Conservation (phyloP, 2,113 vertebrate species). For the Cisticola juncidis region DNA sequence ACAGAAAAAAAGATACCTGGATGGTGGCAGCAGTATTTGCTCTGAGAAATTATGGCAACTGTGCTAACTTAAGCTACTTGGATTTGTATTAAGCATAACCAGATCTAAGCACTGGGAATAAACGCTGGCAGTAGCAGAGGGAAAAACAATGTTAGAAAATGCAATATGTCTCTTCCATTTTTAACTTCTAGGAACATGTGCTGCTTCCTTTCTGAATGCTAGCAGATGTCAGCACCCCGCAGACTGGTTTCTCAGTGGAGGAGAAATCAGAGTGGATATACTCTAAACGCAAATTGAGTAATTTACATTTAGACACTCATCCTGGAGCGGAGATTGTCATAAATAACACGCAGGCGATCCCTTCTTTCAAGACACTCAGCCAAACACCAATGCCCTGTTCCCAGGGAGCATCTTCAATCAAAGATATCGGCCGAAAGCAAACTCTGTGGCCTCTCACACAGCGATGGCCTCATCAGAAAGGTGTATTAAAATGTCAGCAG, state of each 20-base stretch:
- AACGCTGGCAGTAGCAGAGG: not conserved
- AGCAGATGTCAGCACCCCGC: conserved; percentile 58
- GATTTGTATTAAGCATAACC: not conserved
- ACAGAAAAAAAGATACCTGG: not conserved
- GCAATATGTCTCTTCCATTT: conserved; percentile 48
- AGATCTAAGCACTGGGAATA: not conserved
- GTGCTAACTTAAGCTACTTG: not conserved
- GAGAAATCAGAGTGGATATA: conserved; percentile 42
- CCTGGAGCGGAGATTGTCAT: conserved; percentile 41
- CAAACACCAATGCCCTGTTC: conserved; percentile 1
- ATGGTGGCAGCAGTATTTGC: not conserved
- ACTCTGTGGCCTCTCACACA: conserved; percentile 26
- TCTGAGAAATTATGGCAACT: not conserved
- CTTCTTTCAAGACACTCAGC: conserved; percentile 28
- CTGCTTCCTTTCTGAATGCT: conserved; percentile 42
- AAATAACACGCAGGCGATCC: conserved; percentile 2
- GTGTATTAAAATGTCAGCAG: conserved; percentile 63
- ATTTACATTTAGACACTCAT: conserved; percentile 61
- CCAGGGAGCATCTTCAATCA: conserved; percentile 48
- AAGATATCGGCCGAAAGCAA: not conserved
- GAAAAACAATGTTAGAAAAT: conserved; percentile 36
- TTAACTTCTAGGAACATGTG: conserved; percentile 58
- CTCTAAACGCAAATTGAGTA: conserved; percentile 52
- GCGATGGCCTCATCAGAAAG: conserved; percentile 47
- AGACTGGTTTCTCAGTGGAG: conserved; percentile 32